Evolutionary conservation across 2,888 invertebrate genomes (phyloP).

Genomic region (Hydraecia micacea): DNA sequence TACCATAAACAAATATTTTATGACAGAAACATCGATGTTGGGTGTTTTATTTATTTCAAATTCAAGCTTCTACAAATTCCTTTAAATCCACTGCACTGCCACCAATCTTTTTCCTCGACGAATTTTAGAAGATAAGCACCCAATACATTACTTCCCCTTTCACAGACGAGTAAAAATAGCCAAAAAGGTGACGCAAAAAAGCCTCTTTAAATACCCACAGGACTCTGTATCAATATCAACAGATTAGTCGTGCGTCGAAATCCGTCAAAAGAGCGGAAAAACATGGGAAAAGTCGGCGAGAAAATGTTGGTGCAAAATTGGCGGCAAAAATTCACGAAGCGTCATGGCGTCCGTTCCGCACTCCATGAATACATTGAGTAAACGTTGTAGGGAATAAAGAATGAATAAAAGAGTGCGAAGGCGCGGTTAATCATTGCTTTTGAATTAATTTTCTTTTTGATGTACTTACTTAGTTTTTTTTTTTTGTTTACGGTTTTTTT

Average conservation of each 20-base stretch:
- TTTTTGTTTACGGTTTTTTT: not conserved
- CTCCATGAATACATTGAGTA: constrained; percentile 86
- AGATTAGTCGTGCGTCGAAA: constrained; percentile 81
- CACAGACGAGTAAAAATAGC: constrained; percentile 49
- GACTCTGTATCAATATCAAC: constrained; percentile 83
- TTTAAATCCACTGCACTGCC: not conserved
- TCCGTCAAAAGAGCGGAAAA: constrained; percentile 81
- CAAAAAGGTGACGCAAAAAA: constrained; percentile 62
- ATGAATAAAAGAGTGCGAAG: constrained; percentile 82
- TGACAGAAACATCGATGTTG: not conserved
- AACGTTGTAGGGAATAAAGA: constrained; percentile 82
- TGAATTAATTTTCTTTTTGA: constrained; percentile 75
- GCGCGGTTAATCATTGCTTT: constrained; percentile 82
- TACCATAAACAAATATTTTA: not conserved
- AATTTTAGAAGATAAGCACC: constrained; percentile 37
- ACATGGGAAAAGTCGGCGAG: constrained; percentile 65
- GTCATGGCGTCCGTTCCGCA: constrained; percentile 44
- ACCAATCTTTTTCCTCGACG: not conserved
- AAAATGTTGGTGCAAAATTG: constrained; percentile 72
- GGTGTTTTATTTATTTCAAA: not conserved
- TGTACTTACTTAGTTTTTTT: too few species aligned
- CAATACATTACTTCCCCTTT: constrained; percentile 42
- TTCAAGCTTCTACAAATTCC: not conserved
- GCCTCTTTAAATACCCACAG: constrained; percentile 47
- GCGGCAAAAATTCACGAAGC: constrained; percentile 41